A percentile compares a stretch with the other conserved stretches of the same genome.
These are phyloP conservation scores for Aegithalos caudatus DNA, from an alignment of 2,113 vertebrate species.

Conservation along the genomic window DNA sequence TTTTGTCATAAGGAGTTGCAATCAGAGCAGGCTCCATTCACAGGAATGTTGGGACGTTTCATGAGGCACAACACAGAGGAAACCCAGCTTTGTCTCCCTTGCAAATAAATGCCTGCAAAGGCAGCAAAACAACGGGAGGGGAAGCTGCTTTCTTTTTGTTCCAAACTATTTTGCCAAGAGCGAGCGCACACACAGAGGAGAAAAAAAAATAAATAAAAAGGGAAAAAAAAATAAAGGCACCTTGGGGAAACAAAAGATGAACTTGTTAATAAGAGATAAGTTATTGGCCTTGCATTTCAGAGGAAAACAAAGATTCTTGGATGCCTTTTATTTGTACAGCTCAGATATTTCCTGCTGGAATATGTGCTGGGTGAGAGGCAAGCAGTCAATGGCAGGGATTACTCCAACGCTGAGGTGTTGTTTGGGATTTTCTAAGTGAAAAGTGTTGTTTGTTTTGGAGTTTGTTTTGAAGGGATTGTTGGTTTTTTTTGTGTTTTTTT, in stretches of 20 bases:
- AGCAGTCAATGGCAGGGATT: slow-evolving; percentile 14
- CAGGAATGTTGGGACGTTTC: background rate
- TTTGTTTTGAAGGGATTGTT: background rate
- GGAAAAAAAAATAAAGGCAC: background rate
- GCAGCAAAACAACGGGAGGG: slow-evolving; percentile 54
- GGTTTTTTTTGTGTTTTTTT: background rate
- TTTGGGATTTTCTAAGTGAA: background rate
- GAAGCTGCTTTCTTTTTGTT: slow-evolving; percentile 48
- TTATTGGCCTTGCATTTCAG: slow-evolving; percentile 37
- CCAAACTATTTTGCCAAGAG: slow-evolving; percentile 21
- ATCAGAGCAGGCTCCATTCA: slow-evolving; percentile 28
- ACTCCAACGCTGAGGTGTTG: background rate
- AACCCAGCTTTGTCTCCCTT: slow-evolving; percentile 22
- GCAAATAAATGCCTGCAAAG: slow-evolving; percentile 35
- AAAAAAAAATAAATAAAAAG: too few relatives aligned
- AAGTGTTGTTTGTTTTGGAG: slow-evolving; percentile 36
- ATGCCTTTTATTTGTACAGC: background rate
- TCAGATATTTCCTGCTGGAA: slow-evolving; percentile 19
- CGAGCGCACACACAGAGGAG: accelerated
- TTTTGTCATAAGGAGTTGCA: slow-evolving; percentile 15
- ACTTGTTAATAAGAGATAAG: slow-evolving; percentile 51
- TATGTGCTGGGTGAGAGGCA: background rate
- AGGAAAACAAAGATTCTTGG: slow-evolving; percentile 8
- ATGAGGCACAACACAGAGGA: slow-evolving; percentile 4
- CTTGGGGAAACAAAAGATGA: slow-evolving; percentile 24